Percentiles rank a stretch among this genome's conserved stretches.
Conservation (phyloP, 2,888 invertebrate genomes). For the Trissonchulus latispiculum region DNA sequence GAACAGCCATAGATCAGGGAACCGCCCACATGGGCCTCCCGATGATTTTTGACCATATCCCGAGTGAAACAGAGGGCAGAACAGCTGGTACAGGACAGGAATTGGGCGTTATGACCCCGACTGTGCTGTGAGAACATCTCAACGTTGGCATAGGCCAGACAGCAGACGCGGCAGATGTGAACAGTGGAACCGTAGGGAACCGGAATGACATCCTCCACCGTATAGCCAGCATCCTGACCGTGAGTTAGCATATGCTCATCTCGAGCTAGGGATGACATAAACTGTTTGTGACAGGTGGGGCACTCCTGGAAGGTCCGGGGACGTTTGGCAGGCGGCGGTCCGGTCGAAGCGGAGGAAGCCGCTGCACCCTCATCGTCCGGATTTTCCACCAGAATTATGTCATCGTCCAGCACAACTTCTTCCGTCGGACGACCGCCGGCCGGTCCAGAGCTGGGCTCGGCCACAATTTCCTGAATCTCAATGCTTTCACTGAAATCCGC, state of each 20-base stretch:
- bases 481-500: too few relatives aligned
- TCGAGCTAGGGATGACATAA: neutral
- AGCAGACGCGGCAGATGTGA: slow-evolving; percentile 20
- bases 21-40: neutral
- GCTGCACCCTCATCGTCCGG: neutral
- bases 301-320: slow-evolving; percentile 1
- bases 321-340: too few relatives aligned
- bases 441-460: too few relatives aligned
- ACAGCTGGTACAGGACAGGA: slow-evolving; percentile 9
- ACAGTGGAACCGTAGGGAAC: neutral
- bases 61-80: slow-evolving; percentile 20
- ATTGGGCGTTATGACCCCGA: neutral
- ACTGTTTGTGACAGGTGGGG: neutral
- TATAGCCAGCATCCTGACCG: slow-evolving; percentile 15
- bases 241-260: slow-evolving; percentile 15
- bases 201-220: slow-evolving; percentile 6
- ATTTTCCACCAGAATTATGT: neutral
- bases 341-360: neutral
- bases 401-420: too few relatives aligned
- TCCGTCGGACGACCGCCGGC: too few relatives aligned
- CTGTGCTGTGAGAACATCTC: slow-evolving; percentile 3
- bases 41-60: neutral
- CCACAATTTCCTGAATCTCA: too few relatives aligned
- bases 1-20: slow-evolving; percentile 16
- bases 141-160: slow-evolving; percentile 19